These are phyloP conservation scores for Lipotes vexillifer DNA, from an alignment of 2,113 vertebrate species.

Conservation along the genomic window DNA sequence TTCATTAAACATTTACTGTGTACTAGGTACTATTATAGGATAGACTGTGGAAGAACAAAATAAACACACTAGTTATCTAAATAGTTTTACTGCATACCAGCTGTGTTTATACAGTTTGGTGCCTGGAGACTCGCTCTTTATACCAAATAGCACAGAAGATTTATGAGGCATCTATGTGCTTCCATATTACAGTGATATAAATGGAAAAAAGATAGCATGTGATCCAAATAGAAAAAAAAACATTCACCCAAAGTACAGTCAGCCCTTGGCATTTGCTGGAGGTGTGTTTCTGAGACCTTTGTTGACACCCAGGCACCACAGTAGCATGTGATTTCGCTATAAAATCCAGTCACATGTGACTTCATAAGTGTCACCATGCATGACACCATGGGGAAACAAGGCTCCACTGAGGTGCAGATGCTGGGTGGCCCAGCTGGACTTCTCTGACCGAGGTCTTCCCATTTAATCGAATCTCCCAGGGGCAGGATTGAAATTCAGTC, in stretches of 20 bases:
- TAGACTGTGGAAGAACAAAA: conserved; percentile 31
- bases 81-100: neutral
- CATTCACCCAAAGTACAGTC: rapidly evolving
- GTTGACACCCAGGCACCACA: rapidly evolving
- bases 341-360: neutral
- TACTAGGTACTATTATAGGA: neutral
- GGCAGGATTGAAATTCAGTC: no score
- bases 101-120: conserved; percentile 36
- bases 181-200: neutral
- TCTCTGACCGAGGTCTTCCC: neutral
- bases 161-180: neutral
- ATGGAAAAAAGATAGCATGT: neutral
- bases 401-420: neutral
- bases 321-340: neutral
- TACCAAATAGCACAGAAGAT: neutral
- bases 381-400: rapidly evolving
- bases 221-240: neutral
- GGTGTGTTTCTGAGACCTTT: neutral
- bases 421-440: neutral
- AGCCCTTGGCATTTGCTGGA: neutral
- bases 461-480: neutral
- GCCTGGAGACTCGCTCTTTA: neutral
- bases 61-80: neutral
- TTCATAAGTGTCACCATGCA: rapidly evolving
- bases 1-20: neutral